Evolutionary conservation across 2,888 invertebrate species (phyloP).

Genomic region (Drosophila formosana): DNA sequence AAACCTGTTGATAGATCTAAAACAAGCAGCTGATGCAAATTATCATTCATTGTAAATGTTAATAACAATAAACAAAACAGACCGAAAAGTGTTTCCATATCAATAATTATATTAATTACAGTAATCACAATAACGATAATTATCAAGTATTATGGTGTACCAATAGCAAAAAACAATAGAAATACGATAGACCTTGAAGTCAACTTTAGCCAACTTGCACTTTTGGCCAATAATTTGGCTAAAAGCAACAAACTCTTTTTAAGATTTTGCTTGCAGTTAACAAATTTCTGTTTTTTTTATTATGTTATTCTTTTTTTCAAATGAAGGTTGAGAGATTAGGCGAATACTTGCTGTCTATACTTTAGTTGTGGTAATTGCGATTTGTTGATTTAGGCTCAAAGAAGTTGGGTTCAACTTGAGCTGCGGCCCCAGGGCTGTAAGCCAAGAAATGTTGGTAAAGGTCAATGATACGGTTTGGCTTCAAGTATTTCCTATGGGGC

Average conservation of each 20-base stretch:
- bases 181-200: conserved; percentile 49
- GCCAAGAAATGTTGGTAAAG: conserved; percentile 43
- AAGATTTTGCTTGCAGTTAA: conserved; percentile 40
- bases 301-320: conserved; percentile 40
- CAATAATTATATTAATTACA: conserved; percentile 63
- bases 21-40: conserved; percentile 35
- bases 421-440: conserved; percentile 13
- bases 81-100: conserved; percentile 35
- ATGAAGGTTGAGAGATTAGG: conserved; percentile 68
- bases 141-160: conserved; percentile 13
- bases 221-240: conserved; percentile 44
- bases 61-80: conserved; percentile 32
- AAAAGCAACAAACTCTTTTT: conserved; percentile 10
- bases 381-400: conserved; percentile 60
- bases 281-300: conserved; percentile 10
- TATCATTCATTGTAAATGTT: conserved; percentile 20
- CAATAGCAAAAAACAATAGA: conserved; percentile 19
- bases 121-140: conserved; percentile 37
- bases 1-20: conserved; percentile 27
- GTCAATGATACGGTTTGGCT: conserved; percentile 42
- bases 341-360: conserved; percentile 37
- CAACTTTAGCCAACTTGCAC: conserved; percentile 31
- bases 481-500: conserved; percentile 39
- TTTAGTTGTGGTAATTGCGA: conserved; percentile 70
- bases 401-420: conserved; percentile 46